Conservation (phyloP, 1,140 invertebrate species). For the Macrotrachela quadricornifera region DNA sequence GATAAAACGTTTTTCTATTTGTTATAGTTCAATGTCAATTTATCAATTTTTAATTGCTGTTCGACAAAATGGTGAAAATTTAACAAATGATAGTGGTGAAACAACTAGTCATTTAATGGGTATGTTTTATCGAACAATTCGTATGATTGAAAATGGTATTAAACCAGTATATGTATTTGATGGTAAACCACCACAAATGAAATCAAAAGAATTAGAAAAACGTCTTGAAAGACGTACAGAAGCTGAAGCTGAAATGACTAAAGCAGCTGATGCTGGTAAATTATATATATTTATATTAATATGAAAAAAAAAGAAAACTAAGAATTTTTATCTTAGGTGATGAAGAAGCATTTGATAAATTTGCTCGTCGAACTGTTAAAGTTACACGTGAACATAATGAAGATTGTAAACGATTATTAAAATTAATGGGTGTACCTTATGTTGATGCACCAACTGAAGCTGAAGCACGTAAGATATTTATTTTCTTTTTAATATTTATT, state of each 20-base stretch:
- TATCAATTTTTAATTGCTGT: slow-evolving; percentile 99
- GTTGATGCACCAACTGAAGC: slow-evolving; percentile 37
- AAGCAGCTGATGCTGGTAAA: slow-evolving; percentile 51
- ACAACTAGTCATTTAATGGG: slow-evolving; percentile 92
- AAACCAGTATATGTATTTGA: slow-evolving; percentile 99
- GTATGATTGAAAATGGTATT: slow-evolving; percentile 86
- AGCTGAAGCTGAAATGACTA: slow-evolving; percentile 64
- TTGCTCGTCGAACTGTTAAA: slow-evolving; percentile 73
- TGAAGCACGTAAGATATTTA: no score
- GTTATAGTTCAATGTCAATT: slow-evolving; percentile 66
- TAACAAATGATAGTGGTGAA: slow-evolving; percentile 77
- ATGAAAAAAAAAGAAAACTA: no score
- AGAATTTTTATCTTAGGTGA: slow-evolving; percentile 40
- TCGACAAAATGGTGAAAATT: slow-evolving; percentile 65
- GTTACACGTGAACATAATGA: slow-evolving; percentile 71
- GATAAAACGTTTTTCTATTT: no score
- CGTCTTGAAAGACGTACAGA: slow-evolving; percentile 63
- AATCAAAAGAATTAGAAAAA: slow-evolving; percentile 54
- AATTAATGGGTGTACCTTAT: slow-evolving; percentile 82
- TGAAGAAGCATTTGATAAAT: slow-evolving; percentile 72
- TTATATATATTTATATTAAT: no score
- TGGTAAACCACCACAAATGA: slow-evolving; percentile 64
- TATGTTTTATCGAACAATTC: slow-evolving; percentile 87
- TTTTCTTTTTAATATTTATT: no score
- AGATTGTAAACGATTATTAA: slow-evolving; percentile 67